Percentiles rank a stretch among this genome's conserved stretches.
These are phyloP conservation scores for Dendronephthya gigantea DNA, from an alignment of 64 coral and sea anemone species.

Conservation along the genomic window DNA sequence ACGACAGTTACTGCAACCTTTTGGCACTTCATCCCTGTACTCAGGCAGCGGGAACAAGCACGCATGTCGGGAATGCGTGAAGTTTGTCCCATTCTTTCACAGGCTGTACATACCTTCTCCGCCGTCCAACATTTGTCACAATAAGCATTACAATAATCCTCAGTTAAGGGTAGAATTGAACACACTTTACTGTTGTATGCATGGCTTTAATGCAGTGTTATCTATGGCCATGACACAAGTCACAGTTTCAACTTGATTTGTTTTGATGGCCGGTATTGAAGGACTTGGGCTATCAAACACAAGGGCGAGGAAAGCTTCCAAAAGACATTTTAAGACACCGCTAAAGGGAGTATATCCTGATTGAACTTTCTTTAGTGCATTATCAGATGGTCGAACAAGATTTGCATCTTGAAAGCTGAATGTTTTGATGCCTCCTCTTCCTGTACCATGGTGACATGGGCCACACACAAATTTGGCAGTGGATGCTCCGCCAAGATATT, in stretches of 20 bases:
- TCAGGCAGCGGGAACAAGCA: no score
- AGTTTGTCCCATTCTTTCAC: no score
- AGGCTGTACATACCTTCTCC: no score
- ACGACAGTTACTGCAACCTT: conserved; percentile 27
- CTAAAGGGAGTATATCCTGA: conserved; percentile 41
- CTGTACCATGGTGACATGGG: conserved; percentile 32
- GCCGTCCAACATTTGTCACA: no score
- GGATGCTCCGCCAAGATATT: conserved; percentile 35
- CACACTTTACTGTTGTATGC: no score
- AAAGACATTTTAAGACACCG: conserved; percentile 38
- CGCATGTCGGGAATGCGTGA: no score
- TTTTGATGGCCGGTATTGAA: conserved; percentile 34
- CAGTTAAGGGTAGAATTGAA: no score
- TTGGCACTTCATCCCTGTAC: conserved; percentile 4
- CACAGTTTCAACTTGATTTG: conserved; percentile 2
- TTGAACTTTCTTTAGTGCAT: conserved; percentile 40
- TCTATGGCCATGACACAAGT: conserved; percentile 20
- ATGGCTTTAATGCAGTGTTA: conserved; percentile 36
- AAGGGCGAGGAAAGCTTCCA: conserved; percentile 32
- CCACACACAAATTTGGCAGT: conserved; percentile 37
- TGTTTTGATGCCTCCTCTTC: conserved; percentile 37
- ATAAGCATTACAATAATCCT: no score
- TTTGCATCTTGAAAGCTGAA: conserved; percentile 40
- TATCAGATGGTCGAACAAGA: conserved; percentile 33
- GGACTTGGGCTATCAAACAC: conserved; percentile 31